Base-by-base conservation (phyloP, 1,140 invertebrate genomes). In the Eubasilissa regina region DNA sequence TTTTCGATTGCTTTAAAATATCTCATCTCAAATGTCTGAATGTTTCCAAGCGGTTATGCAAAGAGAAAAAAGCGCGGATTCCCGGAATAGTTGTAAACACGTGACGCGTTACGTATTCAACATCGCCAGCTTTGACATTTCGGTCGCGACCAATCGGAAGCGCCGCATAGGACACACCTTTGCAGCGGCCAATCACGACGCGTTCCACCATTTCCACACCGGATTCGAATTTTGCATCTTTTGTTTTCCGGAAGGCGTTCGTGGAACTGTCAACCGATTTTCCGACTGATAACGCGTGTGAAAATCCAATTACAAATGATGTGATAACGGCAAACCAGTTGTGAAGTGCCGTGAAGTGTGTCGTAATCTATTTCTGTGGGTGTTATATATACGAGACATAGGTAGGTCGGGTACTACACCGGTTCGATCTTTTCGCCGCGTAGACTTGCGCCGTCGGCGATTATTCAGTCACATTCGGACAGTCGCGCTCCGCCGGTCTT, bases 401-500 rank as follows among this genome's bases (percentile, higher is more conserved):
- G 53, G 53, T 56, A 17, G 8, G 53, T 56, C 15, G 25, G 17
- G 58, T 51, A 12, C 48, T 12, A 21, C 21, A 8, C 11, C 58
- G 35, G 68, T 72, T 75, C 73, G 73, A 75, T 75, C 45, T 75
- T 21, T 70, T 45, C 66, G 73, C 56, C 15, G 56, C 44, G 35
- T 17, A 35, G 47, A 45, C 19, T 66, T 77, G 75, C 75, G 75
- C 75, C 13, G 75, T 77, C 13, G 19, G 25, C 13, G 12, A 48
- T 17, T 35, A 8, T 8, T 60, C 55, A 60, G 19, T 58, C 35
- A 7, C 10, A 44, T 47, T 68, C 74, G 12, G 17, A 17, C 77
- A 78, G 77, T 78, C 77, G 77, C 68, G 77, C 19, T 73, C 68
- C 60, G 77, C 73, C 77, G 68, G 25, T 60, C 51, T 44, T 17